Evolutionary conservation across 2,113 vertebrate genomes (phyloP).

Genomic region (Loxodonta africana): DNA sequence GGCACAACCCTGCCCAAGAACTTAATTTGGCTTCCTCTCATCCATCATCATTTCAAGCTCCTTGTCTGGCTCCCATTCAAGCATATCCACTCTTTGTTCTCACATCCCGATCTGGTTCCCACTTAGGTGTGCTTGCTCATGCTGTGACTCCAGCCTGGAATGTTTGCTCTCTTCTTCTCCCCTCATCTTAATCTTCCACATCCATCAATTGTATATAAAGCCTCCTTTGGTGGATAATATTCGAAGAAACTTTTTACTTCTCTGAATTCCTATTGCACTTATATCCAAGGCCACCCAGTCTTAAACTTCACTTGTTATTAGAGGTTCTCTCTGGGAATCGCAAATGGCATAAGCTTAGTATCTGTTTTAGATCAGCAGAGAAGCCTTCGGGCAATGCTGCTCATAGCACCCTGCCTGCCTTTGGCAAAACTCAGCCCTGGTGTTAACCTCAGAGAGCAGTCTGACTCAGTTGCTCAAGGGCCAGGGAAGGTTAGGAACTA

Average conservation of each 20-base stretch:
- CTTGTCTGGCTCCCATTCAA: neutral
- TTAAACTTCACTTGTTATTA: neutral
- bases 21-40: neutral
- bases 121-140: neutral
- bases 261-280: neutral
- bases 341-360: neutral
- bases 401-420: neutral
- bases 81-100: neutral
- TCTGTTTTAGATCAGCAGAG: neutral
- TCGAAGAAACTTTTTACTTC: neutral
- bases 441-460: fast-evolving
- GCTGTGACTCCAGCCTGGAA: neutral
- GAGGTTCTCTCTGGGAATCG: neutral
- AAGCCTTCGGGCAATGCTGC: neutral
- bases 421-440: neutral
- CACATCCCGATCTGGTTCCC: neutral
- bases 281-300: neutral
- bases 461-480: neutral
- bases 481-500: neutral
- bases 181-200: neutral
- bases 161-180: neutral
- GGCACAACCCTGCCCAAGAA: neutral
- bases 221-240: neutral
- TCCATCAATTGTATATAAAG: neutral
- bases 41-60: neutral